phyloP scores from a whole-genome alignment of 2,113 vertebrate species.

The Synchiropus splendidus region DNA sequence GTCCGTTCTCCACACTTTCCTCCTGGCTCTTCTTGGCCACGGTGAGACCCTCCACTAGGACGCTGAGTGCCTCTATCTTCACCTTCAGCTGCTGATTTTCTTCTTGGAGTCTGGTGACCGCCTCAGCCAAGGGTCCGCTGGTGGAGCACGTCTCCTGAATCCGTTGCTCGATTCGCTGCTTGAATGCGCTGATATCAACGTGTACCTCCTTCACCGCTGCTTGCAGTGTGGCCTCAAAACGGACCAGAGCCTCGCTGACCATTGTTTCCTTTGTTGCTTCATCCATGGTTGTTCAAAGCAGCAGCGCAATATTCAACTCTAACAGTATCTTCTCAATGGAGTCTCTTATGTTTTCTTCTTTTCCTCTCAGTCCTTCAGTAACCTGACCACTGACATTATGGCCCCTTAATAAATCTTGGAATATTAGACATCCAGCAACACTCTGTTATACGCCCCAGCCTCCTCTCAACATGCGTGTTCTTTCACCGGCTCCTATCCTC shows the following conservation, averaged over 20 bases:
- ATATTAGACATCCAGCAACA: slow-evolving; percentile 9
- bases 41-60: slow-evolving; percentile 73
- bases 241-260: slow-evolving; percentile 63
- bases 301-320: background rate
- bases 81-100: slow-evolving; percentile 78
- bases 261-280: slow-evolving; percentile 26
- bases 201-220: slow-evolving; percentile 76
- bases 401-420: background rate
- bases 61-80: slow-evolving; percentile 73
- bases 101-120: slow-evolving; percentile 75
- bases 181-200: slow-evolving; percentile 76
- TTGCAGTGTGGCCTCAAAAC: slow-evolving; percentile 71
- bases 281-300: slow-evolving; percentile 26
- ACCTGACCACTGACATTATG: slow-evolving; percentile 5
- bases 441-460: slow-evolving; percentile 25
- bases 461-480: slow-evolving; percentile 17
- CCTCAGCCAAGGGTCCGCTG: slow-evolving; percentile 67
- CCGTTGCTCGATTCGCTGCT: slow-evolving; percentile 74
- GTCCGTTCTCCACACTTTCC: slow-evolving; percentile 17
- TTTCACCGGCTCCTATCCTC: slow-evolving; percentile 21
- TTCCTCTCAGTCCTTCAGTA: background rate
- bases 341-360: background rate
- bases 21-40: slow-evolving; percentile 12
- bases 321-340: background rate
- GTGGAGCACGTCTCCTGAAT: slow-evolving; percentile 72